These are phyloP conservation scores for Premnoplex brunnescens DNA, from an alignment of 2,797 vertebrate species.

Conservation along the genomic window DNA sequence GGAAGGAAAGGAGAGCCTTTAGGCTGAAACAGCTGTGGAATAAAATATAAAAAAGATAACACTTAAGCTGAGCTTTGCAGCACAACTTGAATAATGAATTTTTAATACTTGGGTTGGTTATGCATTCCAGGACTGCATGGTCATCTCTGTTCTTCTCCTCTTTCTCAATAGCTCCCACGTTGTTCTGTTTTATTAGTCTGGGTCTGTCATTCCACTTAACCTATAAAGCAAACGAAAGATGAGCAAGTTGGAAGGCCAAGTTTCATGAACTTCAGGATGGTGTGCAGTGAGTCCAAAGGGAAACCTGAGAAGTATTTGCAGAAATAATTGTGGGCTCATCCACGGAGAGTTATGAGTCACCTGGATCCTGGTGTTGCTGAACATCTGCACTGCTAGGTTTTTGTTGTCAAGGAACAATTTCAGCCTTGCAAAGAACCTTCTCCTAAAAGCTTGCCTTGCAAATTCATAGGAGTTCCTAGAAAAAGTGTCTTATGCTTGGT, in stretches of 20 bases:
- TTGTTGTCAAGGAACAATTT: neutral
- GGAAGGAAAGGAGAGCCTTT: neutral
- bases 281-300: neutral
- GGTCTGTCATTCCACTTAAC: conserved; percentile 53
- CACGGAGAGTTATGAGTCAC: neutral
- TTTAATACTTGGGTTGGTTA: conserved; percentile 30
- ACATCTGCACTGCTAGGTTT: neutral
- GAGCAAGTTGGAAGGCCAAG: neutral
- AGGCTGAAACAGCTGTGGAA: neutral
- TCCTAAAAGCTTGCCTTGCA: neutral
- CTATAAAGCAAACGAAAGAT: conserved; percentile 13
- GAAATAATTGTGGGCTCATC: conserved; percentile 7
- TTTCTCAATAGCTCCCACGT: conserved; percentile 16
- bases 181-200: conserved; percentile 50
- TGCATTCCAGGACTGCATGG: conserved; percentile 42
- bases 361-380: neutral
- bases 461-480: neutral
- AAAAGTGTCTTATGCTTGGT: neutral
- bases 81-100: conserved; percentile 1
- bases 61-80: conserved; percentile 26
- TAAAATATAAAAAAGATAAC: conserved; percentile 1
- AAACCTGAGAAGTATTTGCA: conserved; percentile 27
- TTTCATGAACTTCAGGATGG: neutral
- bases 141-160: conserved; percentile 31
- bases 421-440: neutral